A percentile compares a stretch with the other conserved stretches of the same genome.
Conservation (phyloP, 1,140 invertebrate species). For the Caenorhabditis latens region DNA sequence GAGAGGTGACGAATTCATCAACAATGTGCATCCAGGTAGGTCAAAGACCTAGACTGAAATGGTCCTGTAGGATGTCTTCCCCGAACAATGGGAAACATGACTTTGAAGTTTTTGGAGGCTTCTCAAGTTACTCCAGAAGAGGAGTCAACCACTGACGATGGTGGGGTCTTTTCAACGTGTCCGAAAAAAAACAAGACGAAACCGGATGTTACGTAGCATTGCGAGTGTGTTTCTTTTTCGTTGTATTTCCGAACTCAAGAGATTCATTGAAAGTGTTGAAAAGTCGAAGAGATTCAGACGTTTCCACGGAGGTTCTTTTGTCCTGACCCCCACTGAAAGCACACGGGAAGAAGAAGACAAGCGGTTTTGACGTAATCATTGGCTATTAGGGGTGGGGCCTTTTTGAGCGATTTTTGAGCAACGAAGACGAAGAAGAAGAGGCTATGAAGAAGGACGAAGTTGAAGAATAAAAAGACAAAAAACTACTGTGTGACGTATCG, state of each 20-base stretch:
- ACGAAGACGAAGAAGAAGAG: slow-evolving; percentile 3
- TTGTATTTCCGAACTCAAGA: slow-evolving; percentile 40
- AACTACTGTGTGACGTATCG: slow-evolving; percentile 46
- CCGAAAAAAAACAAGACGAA: slow-evolving; percentile 49
- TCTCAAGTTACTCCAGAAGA: slow-evolving; percentile 36
- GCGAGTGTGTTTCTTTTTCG: slow-evolving; percentile 11
- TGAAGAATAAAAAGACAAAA: slow-evolving; percentile 22
- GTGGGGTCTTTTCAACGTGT: background rate
- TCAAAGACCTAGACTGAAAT: too few relatives aligned
- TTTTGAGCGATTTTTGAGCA: slow-evolving; percentile 40
- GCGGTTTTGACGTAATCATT: slow-evolving; percentile 47
- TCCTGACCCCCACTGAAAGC: background rate
- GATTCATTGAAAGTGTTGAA: background rate
- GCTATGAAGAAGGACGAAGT: background rate
- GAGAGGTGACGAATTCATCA: background rate
- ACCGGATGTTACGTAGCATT: slow-evolving; percentile 42
- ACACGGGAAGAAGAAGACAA: slow-evolving; percentile 22
- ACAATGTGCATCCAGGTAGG: background rate
- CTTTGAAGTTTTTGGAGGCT: slow-evolving; percentile 13
- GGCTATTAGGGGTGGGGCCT: slow-evolving; percentile 33
- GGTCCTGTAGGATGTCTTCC: background rate
- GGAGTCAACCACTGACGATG: slow-evolving; percentile 26
- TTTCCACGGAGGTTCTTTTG: slow-evolving; percentile 34
- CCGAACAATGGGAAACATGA: background rate
- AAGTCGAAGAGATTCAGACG: slow-evolving; percentile 14